Conservation (phyloP, 1,140 invertebrate genomes). For the Ladona fulva region DNA sequence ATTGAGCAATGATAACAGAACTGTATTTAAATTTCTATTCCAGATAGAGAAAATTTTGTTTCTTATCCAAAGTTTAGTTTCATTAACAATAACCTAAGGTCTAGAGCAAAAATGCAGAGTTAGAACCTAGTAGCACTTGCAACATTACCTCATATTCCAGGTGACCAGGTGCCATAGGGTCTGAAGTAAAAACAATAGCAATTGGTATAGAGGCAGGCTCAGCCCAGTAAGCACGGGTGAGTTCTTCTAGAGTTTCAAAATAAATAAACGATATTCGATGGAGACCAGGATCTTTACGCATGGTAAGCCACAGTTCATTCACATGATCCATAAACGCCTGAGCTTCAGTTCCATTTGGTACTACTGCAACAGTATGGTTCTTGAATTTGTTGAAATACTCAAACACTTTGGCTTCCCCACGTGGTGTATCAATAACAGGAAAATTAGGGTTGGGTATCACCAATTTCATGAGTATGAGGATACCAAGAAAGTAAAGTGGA, state of each 20-base stretch:
- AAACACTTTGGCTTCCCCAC: slow-evolving; percentile 47
- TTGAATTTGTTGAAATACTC: slow-evolving; percentile 48
- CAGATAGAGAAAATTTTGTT: no score
- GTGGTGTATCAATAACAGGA: slow-evolving; percentile 50
- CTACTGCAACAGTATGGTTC: slow-evolving; percentile 55
- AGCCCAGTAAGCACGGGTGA: slow-evolving; percentile 58
- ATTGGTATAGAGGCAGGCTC: slow-evolving; percentile 53
- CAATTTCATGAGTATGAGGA: slow-evolving; percentile 60
- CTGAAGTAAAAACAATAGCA: slow-evolving; percentile 49
- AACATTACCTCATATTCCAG: background rate
- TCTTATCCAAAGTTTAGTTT: no score
- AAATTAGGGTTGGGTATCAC: slow-evolving; percentile 64
- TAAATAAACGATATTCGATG: slow-evolving; percentile 51
- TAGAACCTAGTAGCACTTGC: background rate
- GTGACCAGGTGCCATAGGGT: background rate
- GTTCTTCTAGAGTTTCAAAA: slow-evolving; percentile 54
- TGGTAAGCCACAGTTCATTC: slow-evolving; percentile 43
- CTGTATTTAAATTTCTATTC: no score
- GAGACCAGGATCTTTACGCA: slow-evolving; percentile 34
- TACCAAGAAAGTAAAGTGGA: slow-evolving; percentile 59
- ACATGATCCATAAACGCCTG: slow-evolving; percentile 51
- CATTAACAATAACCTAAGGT: no score
- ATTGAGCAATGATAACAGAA: no score
- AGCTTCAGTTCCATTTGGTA: slow-evolving; percentile 54
- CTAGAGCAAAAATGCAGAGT: no score